Conservation (phyloP, 23 tunicate genomes). For the Styela clava region DNA sequence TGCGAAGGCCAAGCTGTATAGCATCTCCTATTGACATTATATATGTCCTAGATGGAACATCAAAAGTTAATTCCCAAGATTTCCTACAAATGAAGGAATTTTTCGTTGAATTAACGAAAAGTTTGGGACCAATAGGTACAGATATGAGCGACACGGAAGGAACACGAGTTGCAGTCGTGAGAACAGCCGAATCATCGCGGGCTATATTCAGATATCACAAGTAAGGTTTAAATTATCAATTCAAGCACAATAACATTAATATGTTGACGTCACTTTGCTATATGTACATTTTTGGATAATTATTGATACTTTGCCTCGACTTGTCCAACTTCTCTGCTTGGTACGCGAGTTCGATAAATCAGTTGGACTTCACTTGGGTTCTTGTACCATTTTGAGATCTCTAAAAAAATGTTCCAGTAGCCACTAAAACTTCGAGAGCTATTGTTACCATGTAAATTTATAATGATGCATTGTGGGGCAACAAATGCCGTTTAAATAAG, state of each 20-base stretch:
- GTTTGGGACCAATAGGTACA: background rate
- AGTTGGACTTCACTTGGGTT: no score
- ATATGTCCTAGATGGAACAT: background rate
- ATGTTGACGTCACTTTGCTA: no score
- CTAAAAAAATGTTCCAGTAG: no score
- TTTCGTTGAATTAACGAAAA: background rate
- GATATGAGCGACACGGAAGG: background rate
- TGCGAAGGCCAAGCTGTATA: background rate
- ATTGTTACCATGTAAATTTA: no score
- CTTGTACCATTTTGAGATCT: no score
- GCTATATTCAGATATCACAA: background rate
- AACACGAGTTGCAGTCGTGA: constrained; percentile 6
- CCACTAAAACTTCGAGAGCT: no score
- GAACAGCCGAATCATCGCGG: background rate
- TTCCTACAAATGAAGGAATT: background rate
- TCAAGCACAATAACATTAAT: background rate
- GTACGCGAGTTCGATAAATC: no score
- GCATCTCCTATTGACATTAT: constrained; percentile 2
- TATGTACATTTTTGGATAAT: no score
- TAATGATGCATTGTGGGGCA: no score
- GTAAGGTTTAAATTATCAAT: background rate
- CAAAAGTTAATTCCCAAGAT: background rate
- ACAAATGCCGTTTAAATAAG: no score
- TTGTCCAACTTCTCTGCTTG: no score
- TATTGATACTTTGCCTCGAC: no score